phyloP scores from a whole-genome alignment of 2,888 invertebrate genomes.

The Argyra leucocephala region DNA sequence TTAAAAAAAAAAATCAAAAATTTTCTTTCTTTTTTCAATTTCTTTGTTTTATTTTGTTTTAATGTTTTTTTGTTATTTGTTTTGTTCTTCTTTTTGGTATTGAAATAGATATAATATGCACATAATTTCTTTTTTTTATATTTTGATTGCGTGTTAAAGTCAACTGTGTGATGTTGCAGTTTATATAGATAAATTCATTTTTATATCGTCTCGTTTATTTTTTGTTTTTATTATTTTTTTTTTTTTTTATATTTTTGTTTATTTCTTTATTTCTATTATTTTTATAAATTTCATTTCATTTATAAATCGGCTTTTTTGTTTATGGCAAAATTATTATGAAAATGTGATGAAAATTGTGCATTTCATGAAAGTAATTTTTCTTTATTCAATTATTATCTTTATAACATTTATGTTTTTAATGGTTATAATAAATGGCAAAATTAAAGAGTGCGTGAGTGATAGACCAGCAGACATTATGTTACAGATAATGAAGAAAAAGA shows the following conservation, averaged over 20 bases:
- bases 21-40: too few relatives aligned
- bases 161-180: conserved; percentile 4
- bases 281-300: neutral
- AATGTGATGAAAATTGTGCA: conserved; percentile 4
- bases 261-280: neutral
- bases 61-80: neutral
- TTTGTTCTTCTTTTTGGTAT: neutral
- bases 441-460: neutral
- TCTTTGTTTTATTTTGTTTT: neutral
- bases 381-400: conserved; percentile 1
- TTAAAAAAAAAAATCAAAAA: too few relatives aligned
- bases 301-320: neutral
- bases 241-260: neutral
- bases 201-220: neutral
- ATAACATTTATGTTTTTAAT: neutral
- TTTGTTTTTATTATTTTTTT: neutral
- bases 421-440: neutral
- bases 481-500: neutral
- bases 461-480: neutral
- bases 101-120: too few relatives aligned
- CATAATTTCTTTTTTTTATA: too few relatives aligned
- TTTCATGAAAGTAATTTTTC: neutral
- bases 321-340: conserved; percentile 1
- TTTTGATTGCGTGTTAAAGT: conserved; percentile 6
- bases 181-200: neutral